Evolutionary conservation across 2,113 vertebrate genomes (phyloP), one percentile per base, ranked within the genome.

Genomic region (Scomber scombrus): DNA sequence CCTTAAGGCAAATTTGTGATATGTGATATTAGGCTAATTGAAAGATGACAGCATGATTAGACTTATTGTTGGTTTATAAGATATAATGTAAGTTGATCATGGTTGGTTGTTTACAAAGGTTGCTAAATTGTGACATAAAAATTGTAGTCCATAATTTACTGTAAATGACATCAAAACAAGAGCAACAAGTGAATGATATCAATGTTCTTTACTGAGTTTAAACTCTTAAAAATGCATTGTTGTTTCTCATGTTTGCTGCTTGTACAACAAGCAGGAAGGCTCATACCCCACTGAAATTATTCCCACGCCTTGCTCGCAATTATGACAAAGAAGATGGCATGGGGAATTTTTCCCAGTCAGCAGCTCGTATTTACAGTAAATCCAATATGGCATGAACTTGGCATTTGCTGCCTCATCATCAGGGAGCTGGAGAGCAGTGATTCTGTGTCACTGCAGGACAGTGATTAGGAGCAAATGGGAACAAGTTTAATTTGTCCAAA

Each of bases 281-380:
- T 43, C 10, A 13, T 13, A 23, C 71, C 26, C 68, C 13, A 19
- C 66, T 43, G 12, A 71, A 71, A 3, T 31, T 54, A 61, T 85
- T 87, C 82, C 82, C 85, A 81, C 3, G 7, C 19, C 71, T 75
- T 40, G 4, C 49, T 78, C 26, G 15, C 52, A 62, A 34, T 71
- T 62, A 67, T 29, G 26, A 19, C 75, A 45, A 19, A 69, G 51
- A 63, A 52, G 75, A 78, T 65, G 75, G 67, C 79, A 78, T 4
- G 12, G 29, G 18, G 71, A 57, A 29, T 64, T 31, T 71, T 75
- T 47, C 19, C 43, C 63, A 50, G 71, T 80, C 56, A 61, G 31
- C 78, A 51, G 74, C 68, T 88, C 81, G 11, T 66, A 78, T 76
- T 86, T 84, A 75, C 61, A 14, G 50, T 67, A 56, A 78, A 75